A percentile compares a stretch with the other conserved stretches of the same genome.
phyloP scores from a whole-genome alignment of 1,140 invertebrate genomes.

The Thaumetopoea pityocampa region DNA sequence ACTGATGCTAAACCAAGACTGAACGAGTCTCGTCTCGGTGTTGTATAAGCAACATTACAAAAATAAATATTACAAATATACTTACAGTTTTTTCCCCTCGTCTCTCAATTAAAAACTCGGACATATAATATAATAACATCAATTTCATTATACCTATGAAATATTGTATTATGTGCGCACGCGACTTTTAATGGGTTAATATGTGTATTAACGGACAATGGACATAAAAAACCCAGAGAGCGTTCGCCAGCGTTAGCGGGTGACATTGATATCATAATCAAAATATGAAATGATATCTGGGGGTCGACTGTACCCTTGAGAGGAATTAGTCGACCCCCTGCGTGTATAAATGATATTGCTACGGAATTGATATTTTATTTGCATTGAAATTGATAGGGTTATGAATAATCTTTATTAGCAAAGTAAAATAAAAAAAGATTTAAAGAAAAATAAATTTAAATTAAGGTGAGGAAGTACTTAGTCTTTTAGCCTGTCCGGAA shows the following conservation, averaged over 20 bases:
- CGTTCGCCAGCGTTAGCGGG: slow-evolving; percentile 31
- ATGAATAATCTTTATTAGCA: too few species aligned
- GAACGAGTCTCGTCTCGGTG: too few species aligned
- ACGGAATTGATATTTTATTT: slow-evolving; percentile 46
- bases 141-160: slow-evolving; percentile 55
- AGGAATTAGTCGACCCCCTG: slow-evolving; percentile 31
- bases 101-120: slow-evolving; percentile 32
- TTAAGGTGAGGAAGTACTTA: too few species aligned
- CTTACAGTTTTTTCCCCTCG: neutral
- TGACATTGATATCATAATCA: slow-evolving; percentile 73
- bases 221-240: slow-evolving; percentile 48
- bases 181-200: slow-evolving; percentile 71
- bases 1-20: too few species aligned
- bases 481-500: too few species aligned
- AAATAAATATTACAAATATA: neutral
- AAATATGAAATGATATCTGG: slow-evolving; percentile 67
- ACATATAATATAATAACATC: slow-evolving; percentile 51
- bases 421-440: too few species aligned
- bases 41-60: too few species aligned
- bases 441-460: too few species aligned
- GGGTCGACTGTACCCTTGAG: slow-evolving; percentile 31
- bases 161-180: slow-evolving; percentile 61
- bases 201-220: slow-evolving; percentile 66
- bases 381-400: neutral
- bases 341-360: slow-evolving; percentile 59